Percentiles rank a stretch among this genome's conserved stretches.
Evolutionary conservation across 2,888 invertebrate genomes (phyloP).

Genomic region (Girardia tigrina): DNA sequence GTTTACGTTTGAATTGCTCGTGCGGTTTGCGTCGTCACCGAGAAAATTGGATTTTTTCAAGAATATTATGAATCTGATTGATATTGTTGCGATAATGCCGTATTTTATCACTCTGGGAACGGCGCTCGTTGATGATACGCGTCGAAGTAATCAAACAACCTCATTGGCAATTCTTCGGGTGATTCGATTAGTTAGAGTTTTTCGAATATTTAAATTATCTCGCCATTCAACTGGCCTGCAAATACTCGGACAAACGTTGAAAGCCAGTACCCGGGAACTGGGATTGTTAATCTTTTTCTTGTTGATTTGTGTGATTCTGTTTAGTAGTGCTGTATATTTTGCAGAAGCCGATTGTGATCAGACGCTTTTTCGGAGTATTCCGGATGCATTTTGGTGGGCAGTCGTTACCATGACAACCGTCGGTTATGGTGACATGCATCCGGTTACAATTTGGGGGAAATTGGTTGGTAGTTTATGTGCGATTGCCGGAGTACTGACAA

Average conservation of each 20-base stretch:
- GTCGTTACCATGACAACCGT: constrained; percentile 93
- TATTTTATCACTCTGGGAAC: constrained; percentile 98
- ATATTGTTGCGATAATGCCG: constrained; percentile 96
- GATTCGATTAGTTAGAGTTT: constrained; percentile 94
- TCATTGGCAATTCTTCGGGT: constrained; percentile 83
- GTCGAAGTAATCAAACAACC: constrained; percentile 43
- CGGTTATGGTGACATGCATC: constrained; percentile 99
- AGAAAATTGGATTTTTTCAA: constrained; percentile 96
- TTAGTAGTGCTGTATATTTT: constrained; percentile 86
- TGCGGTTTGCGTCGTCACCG: constrained; percentile 95
- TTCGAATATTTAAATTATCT: constrained; percentile 97
- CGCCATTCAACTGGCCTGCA: constrained; percentile 98
- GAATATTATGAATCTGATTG: constrained; percentile 98
- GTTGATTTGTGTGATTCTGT: constrained; percentile 89
- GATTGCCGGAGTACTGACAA: constrained; percentile 96
- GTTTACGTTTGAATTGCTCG: constrained; percentile 87
- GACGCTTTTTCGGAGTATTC: constrained; percentile 84
- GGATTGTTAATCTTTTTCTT: constrained; percentile 98
- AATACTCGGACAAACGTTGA: constrained; percentile 91
- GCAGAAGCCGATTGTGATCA: constrained; percentile 78
- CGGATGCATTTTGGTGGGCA: constrained; percentile 83
- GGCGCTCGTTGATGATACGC: constrained; percentile 62
- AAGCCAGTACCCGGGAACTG: constrained; percentile 97
- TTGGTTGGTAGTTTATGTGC: constrained; percentile 88
- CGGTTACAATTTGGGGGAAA: constrained; percentile 89